Base-by-base conservation (phyloP, 2,113 vertebrate species). In the Bos indicus region DNA sequence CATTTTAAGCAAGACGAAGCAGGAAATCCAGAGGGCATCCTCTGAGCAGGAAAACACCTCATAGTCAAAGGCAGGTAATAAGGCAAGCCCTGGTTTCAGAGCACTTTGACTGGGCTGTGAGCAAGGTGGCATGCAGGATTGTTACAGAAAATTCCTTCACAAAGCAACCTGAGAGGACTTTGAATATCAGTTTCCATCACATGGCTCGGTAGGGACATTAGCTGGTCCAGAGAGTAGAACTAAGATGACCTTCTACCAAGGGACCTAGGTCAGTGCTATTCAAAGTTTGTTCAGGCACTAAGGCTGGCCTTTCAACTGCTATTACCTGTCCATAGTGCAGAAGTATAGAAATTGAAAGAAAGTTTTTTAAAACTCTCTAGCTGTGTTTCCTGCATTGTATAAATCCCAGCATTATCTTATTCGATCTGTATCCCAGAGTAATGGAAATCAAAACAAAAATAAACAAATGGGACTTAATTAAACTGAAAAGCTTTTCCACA, bases 1-100 rank as follows among this genome's bases (percentile, higher is more conserved):
- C 43, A 86, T 85, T 91, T 92, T 74, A 52, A 96, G 51, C 51
- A 96, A 88, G 40, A 60, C 91, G 90, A 93, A 95, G 85, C 43
- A 89, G 54, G 78, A 97, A 95, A 83, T 59, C 21, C 51, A 59
- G 60, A 90, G 30, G 25, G 8, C 36, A 80, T 54, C 30, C 43
- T 97, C 57, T 48, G 12, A 84, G 23, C 51, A 56, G 71, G n/a
- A 78, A 46, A 67, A 88, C 16, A 84, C 11, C 36, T 14, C 25
- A 26, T 11, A 59, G 48, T 51, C 25, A 84, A 81, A 74, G 46
- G n/a, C 88, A 90, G 15, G 64, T 54, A 71, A 48, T 48, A 57
- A 84, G 80, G 57, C 62, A n/a, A 21, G 10, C 33, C 14, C 6
- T 94, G 17, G 0, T 51, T 94, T 81, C 64, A 90, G 59, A 62